Base-by-base conservation (phyloP, 2,797 vertebrate genomes). In the Rhadinocentrus ornatus region DNA sequence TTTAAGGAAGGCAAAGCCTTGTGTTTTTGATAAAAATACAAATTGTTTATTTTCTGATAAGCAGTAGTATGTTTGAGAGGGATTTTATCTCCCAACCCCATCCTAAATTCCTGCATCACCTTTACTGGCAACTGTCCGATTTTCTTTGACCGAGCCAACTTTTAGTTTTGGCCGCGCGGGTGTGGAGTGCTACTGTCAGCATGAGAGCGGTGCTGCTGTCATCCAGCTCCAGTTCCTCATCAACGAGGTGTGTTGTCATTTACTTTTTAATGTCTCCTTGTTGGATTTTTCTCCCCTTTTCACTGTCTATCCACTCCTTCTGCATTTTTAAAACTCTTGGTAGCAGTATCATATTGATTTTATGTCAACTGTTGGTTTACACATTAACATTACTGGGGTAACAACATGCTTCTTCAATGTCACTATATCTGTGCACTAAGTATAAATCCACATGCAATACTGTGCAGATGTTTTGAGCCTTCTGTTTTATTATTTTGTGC, bases 191-290 rank as follows among this genome's bases (percentile, higher is more conserved):
- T 97, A 96, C 86, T 99, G 98, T 91, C 98, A 99, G 67, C 98
- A 99, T 70, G 97, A 99, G 89, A 97, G 96, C 64, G 96, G 94
- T 20, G 95, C 97, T 31, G 96, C 97, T 37, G 96, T 99, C 87
- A 99, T 99, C 90, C 97, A 99, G 90, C 96, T 99, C 84, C 96
- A 99, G 95, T 99, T 99, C 94, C 95, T 99, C 92, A 95, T 98
- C 87, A 99, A 99, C 69, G 98, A 99, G 97, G 98, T 99, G 71
- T 91, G 97, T 82, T 75, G 29, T 75, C 63, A 26, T 66, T 11
- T 39, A 59, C 60, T 32, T 37, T 26, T 62, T 55, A 55, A 53
- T 71, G 2, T 73, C 34, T 35, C 10, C 32, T 60, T 77, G 44
- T 79, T 76, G 82, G 58, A 9, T 11, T 56, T 77, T 64, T 46